These are phyloP conservation scores for Clarias batrachus DNA, from an alignment of 2,113 vertebrate genomes.

Conservation along the genomic window DNA sequence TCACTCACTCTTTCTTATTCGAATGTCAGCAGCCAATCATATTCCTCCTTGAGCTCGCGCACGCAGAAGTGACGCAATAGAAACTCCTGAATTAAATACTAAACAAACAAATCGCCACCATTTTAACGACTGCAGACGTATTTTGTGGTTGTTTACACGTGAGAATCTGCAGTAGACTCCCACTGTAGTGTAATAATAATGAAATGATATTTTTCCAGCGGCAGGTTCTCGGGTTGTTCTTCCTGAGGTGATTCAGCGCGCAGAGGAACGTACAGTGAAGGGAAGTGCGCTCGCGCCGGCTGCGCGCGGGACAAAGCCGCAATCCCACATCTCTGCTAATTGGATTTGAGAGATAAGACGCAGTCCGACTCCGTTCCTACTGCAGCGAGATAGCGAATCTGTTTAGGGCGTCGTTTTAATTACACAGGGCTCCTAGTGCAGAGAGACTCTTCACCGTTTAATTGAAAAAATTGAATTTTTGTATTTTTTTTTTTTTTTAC, in stretches of 20 bases:
- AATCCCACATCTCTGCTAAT: conserved; percentile 66
- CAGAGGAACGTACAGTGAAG: conserved; percentile 29
- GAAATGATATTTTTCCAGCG: not conserved
- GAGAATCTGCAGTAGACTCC: not conserved
- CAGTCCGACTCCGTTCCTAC: conserved; percentile 60
- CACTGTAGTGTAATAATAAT: not conserved
- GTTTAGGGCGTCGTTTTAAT: conserved; percentile 67
- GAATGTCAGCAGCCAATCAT: too few relatives aligned
- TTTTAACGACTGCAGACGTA: not conserved
- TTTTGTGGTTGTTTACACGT: not conserved
- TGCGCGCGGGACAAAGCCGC: conserved; percentile 58
- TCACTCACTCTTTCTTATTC: too few relatives aligned
- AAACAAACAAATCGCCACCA: not conserved
- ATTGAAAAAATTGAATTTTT: not conserved
- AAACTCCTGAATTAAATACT: not conserved
- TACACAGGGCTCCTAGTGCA: conserved; percentile 48
- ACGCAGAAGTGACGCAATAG: not conserved
- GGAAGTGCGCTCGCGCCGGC: conserved; percentile 64
- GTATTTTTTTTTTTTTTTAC: not conserved
- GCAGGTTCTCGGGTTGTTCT: not conserved
- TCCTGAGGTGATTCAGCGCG: not conserved
- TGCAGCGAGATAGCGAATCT: conserved; percentile 63
- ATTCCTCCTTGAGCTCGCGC: too few relatives aligned
- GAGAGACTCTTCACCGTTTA: conserved; percentile 31
- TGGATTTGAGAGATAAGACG: conserved; percentile 70